These are phyloP conservation scores for Mola mola DNA, from an alignment of 2,113 vertebrate genomes.

Conservation along the genomic window DNA sequence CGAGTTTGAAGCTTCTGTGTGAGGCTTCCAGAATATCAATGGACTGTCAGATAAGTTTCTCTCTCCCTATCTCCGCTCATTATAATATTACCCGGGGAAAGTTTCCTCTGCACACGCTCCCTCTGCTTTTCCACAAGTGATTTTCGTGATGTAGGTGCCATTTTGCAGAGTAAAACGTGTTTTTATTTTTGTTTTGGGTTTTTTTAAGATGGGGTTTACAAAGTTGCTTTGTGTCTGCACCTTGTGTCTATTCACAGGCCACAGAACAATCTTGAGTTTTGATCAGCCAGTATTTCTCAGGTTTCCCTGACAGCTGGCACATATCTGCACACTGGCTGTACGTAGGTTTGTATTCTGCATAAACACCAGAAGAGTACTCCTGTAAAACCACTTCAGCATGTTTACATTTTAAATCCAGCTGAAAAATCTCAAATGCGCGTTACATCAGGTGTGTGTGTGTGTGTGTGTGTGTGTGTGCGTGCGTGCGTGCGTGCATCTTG, in stretches of 20 bases:
- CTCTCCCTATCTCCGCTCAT: conserved; percentile 24
- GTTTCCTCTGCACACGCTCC: conserved; percentile 25
- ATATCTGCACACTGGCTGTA: conserved; percentile 36
- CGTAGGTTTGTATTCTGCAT: too few relatives aligned
- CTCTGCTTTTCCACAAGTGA: conserved; percentile 3
- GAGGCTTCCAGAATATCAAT: conserved; percentile 68
- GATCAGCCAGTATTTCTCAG: conserved; percentile 43
- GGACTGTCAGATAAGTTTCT: conserved; percentile 40
- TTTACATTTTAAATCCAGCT: too few relatives aligned
- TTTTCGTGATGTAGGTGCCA: conserved; percentile 6
- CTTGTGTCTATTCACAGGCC: conserved; percentile 30
- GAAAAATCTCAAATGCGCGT: too few relatives aligned
- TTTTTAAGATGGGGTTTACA: conserved; percentile 11
- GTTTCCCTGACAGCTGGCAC: conserved; percentile 20
- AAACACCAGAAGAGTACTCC: too few relatives aligned
- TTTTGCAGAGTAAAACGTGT: conserved; percentile 20
- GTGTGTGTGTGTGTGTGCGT: too few relatives aligned
- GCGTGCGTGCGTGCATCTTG: too few relatives aligned
- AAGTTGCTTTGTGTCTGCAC: conserved; percentile 31
- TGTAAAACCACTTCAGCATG: too few relatives aligned
- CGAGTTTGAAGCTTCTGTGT: conserved; percentile 51
- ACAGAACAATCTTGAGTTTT: conserved; percentile 22
- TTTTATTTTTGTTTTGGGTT: too few relatives aligned
- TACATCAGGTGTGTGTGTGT: too few relatives aligned
- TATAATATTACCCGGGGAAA: conserved; percentile 49